Base-by-base conservation (phyloP, 2,888 invertebrate species). In the Cerastis rubricosa region DNA sequence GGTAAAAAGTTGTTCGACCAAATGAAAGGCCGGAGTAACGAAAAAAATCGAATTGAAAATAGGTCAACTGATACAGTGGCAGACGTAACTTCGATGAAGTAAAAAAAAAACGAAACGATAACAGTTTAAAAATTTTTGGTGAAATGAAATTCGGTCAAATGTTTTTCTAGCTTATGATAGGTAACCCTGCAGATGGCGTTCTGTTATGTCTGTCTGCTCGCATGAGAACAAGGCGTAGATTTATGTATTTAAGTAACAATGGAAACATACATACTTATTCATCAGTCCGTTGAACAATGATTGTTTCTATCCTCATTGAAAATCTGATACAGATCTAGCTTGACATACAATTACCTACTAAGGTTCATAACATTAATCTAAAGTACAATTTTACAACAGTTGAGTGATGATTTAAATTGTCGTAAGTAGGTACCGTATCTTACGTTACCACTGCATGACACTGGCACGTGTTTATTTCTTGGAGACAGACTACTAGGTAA, bases 391-490 rank as follows among this genome's bases (percentile, higher is more conserved):
- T 8, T 57, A 76, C 40, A 47, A 69, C 49, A 11, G n/a, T 14
- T n/a, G 14, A 9, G 11, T 49, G 40, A 57, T 67, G 40, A n/a
- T 59, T 57, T 29, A 45, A 40, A 80, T 51, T 54, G 51, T n/a
- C 45, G n/a, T 64, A 64, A n/a, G n/a, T n/a, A 14, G n/a, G n/a
- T 6, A 40, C 14, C 40, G 19, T 40, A 47, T 66, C n/a, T 66
- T n/a, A 57, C 35, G 40, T 61, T 76, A 59, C 43, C 12, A 29
- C 45, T 66, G 17, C 68, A n/a, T 12, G 17, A n/a, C n/a, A n/a
- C n/a, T 7, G 12, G 68, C 47, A 68, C 57, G n/a, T 49, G 59
- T 29, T 49, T 45, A 29, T 69, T 64, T 64, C 19, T 59, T 69
- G 2, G 40, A n/a, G n/a, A n/a, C n/a, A 74, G 14, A 29, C 17